Base-by-base conservation (phyloP, 2,113 vertebrate species). In the Xiphophorus maculatus region DNA sequence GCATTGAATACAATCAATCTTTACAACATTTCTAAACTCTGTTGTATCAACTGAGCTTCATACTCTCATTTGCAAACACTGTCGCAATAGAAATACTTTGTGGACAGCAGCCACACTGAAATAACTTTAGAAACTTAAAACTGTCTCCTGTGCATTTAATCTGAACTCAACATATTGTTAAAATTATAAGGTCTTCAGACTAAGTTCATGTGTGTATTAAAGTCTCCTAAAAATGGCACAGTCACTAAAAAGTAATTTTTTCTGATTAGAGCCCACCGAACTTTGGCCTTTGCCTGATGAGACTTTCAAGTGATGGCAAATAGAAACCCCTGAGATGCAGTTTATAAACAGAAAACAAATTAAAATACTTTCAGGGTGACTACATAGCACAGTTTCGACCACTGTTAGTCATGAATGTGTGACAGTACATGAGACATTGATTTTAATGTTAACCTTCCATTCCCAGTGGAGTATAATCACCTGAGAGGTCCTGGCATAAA, bases 191-290 rank as follows among this genome's bases (percentile, higher is more conserved):
- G 63, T 42, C 29, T 60, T 12, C 19, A 51, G 13, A 61, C 72
- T 72, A 48, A 77, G 37, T 71, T 66, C 54, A 64, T 71, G 65
- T 73, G 54, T 76, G 76, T 17, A 77, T 70, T 35, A 12, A 27
- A 77, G 62, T 58, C 54, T 61, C 58, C 15, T 44, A 4, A 69
- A 63, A 89, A 17, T 54, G 74, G 61, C 77, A 73, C 68, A 22
- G 68, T 87, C 85, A 87, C 79, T 81, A 82, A 74, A 66, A 74
- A 79, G 67, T n/a, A 40, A 37, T 37, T 65, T 82, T 74, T 58
- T 77, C 66, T 80, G 71, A 83, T 81, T 81, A 78, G 77, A 22
- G 76, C 28, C 69, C 44, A 71, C 14, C 71, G 72, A 84, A 82
- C 77, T 76, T 72, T 81, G 63, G 30, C 42, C 69, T 54, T 67